These are phyloP conservation scores for Andrena hattorfiana DNA, from an alignment of 2,888 invertebrate genomes.

Conservation along the genomic window DNA sequence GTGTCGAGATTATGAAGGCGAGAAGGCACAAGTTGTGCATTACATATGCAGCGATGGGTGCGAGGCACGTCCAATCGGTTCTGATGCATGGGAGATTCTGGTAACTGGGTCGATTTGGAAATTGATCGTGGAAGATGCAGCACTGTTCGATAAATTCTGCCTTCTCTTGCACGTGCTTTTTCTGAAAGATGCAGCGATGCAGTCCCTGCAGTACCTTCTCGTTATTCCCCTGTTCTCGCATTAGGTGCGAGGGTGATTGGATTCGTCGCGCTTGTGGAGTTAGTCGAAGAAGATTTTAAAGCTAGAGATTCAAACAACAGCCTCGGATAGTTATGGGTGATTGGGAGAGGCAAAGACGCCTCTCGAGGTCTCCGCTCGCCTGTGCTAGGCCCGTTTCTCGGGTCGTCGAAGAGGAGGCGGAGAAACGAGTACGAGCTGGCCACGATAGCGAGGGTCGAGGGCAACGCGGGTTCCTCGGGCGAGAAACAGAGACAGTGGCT, in stretches of 20 bases:
- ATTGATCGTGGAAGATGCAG: too few relatives aligned
- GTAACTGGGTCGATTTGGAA: too few relatives aligned
- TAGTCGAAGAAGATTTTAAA: not conserved
- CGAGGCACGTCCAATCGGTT: too few relatives aligned
- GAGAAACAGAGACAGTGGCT: constrained; percentile 8
- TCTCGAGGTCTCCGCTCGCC: constrained; percentile 8
- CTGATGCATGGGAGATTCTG: too few relatives aligned
- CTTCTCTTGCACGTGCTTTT: too few relatives aligned
- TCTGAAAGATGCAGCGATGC: too few relatives aligned
- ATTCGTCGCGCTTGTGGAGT: too few relatives aligned
- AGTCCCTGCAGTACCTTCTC: too few relatives aligned
- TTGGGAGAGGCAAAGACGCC: constrained; percentile 26
- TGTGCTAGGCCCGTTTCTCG: constrained; percentile 33
- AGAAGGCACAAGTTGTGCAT: constrained; percentile 55
- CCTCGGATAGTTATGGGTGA: not conserved
- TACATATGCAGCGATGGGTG: too few relatives aligned
- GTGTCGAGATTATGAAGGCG: constrained; percentile 21
- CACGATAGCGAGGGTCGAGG: constrained; percentile 59
- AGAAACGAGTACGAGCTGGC: constrained; percentile 43
- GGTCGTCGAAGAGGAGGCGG: constrained; percentile 41
- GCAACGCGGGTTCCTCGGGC: constrained; percentile 29
- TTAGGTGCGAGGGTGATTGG: too few relatives aligned
- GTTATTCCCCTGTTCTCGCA: too few relatives aligned
- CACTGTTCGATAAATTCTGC: too few relatives aligned
- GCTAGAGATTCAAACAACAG: not conserved